Conservation (phyloP, 2,797 vertebrate genomes). For the Vespertilio murinus region DNA sequence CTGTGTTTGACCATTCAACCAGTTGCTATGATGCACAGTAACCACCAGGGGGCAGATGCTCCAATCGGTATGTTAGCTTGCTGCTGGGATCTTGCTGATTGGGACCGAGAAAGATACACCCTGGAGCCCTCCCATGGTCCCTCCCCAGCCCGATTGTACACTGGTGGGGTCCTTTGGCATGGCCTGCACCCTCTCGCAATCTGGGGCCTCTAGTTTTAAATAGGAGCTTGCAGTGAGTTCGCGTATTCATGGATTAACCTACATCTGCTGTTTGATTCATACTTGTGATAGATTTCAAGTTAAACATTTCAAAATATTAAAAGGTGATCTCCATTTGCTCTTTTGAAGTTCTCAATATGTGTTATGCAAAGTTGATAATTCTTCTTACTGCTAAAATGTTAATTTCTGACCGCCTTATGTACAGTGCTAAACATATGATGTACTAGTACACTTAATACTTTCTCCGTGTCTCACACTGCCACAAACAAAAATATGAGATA, state of each 20-base stretch:
- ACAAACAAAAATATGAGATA: neutral
- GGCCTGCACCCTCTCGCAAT: too few relatives aligned
- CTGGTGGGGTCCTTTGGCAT: too few relatives aligned
- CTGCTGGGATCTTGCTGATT: too few relatives aligned
- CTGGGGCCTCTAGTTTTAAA: neutral
- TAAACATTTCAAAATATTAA: constrained; percentile 5
- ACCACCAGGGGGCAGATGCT: too few relatives aligned
- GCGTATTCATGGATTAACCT: neutral
- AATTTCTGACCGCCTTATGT: neutral
- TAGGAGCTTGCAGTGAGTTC: neutral
- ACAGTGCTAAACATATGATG: neutral
- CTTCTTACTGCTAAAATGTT: neutral
- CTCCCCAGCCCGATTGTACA: too few relatives aligned
- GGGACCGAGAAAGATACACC: too few relatives aligned
- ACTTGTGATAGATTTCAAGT: neutral
- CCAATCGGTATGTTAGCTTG: too few relatives aligned
- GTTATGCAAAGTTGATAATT: neutral
- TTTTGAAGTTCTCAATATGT: neutral
- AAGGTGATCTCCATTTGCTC: neutral
- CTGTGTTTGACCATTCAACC: too few relatives aligned
- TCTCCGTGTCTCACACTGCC: neutral
- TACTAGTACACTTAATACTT: neutral
- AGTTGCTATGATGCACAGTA: too few relatives aligned
- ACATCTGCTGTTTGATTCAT: neutral
- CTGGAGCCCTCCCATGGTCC: too few relatives aligned